Percentiles rank a stretch among this genome's conserved stretches.
Evolutionary conservation across 2,797 vertebrate species (phyloP).

Genomic region (Rhinophrynus dorsalis): DNA sequence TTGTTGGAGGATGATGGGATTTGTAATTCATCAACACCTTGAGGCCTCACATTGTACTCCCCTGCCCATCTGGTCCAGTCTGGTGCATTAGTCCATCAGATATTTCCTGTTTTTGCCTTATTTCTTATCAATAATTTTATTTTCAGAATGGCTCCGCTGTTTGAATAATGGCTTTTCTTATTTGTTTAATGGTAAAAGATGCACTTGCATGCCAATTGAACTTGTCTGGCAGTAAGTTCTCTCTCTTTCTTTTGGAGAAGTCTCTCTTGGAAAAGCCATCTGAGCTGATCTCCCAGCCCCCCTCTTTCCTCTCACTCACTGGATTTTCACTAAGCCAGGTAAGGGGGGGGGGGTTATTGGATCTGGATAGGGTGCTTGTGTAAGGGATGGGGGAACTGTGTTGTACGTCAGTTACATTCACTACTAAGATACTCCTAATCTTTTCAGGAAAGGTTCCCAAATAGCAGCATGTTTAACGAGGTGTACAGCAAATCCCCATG

Average conservation of each 20-base stretch:
- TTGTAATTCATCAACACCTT: too few species aligned
- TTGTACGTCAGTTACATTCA: background rate
- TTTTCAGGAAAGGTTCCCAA: conserved; percentile 87
- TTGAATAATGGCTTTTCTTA: too few species aligned
- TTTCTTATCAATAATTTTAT: too few species aligned
- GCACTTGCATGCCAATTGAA: background rate
- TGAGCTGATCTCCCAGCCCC: conserved; percentile 81
- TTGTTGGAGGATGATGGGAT: too few species aligned
- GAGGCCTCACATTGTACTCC: too few species aligned
- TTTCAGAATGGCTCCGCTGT: too few species aligned
- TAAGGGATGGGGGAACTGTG: background rate
- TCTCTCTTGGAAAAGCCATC: conserved; percentile 86
- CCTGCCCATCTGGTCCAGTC: too few species aligned
- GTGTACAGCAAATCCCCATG: conserved; percentile 89
- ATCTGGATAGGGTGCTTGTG: background rate
- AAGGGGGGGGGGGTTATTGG: conserved; percentile 29
- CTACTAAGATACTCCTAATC: background rate
- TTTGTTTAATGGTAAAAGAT: background rate
- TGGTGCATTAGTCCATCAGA: too few species aligned
- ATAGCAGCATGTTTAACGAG: conserved; percentile 93
- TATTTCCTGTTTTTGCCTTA: too few species aligned
- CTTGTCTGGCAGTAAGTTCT: conserved; percentile 24
- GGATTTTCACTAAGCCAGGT: conserved; percentile 94
- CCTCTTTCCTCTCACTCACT: conserved; percentile 86
- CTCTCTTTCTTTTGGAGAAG: conserved; percentile 71